Percentiles rank a stretch among this genome's conserved stretches.
Evolutionary conservation across 2,797 vertebrate genomes (phyloP).

Genomic region (Alca torda): DNA sequence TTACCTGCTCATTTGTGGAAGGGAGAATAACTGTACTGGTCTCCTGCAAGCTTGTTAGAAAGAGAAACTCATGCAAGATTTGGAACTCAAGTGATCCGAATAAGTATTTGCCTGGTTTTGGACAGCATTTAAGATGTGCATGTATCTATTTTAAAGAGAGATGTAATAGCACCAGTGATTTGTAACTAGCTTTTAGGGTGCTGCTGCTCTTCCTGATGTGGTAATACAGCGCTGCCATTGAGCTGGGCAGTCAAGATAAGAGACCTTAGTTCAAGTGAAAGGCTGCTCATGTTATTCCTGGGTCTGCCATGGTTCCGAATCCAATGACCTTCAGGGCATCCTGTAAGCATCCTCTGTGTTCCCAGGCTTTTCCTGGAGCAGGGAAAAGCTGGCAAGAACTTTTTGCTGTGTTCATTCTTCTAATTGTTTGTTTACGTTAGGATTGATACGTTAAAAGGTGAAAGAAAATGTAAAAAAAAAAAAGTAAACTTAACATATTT

Average conservation of each 20-base stretch:
- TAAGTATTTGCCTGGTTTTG: not conserved
- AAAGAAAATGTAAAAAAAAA: not conserved
- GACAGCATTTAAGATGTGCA: not conserved
- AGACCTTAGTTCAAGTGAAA: not conserved
- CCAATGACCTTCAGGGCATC: not conserved
- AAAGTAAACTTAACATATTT: not conserved
- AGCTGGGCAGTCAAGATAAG: not conserved
- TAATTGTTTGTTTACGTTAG: not conserved
- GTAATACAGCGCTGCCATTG: not conserved
- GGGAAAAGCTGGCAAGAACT: not conserved
- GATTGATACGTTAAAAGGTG: not conserved
- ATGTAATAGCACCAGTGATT: not conserved
- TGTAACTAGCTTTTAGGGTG: not conserved
- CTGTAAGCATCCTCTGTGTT: not conserved
- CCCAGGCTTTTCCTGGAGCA: not conserved
- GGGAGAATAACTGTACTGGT: not conserved
- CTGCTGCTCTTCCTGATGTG: not conserved
- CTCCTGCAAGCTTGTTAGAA: not conserved
- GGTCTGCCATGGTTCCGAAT: not conserved
- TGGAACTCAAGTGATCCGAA: not conserved
- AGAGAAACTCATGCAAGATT: not conserved
- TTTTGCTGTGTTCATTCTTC: not conserved
- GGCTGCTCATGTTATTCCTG: not conserved
- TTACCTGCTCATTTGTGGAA: not conserved
- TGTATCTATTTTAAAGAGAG: not conserved